These are phyloP conservation scores for Prinia subflava DNA, from an alignment of 2,113 vertebrate genomes.

Conservation along the genomic window DNA sequence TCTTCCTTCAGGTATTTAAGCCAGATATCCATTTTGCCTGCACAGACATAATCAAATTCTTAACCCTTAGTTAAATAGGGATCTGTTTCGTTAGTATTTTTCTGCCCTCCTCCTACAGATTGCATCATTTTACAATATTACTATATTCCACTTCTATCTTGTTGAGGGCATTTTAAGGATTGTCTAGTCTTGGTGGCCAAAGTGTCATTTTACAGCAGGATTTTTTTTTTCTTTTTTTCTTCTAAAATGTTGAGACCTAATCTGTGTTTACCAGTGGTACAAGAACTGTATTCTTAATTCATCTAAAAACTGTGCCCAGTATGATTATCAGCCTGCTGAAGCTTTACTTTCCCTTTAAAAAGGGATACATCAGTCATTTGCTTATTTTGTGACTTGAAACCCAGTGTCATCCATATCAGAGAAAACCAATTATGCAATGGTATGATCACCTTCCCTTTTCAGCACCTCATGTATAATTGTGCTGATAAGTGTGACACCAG, in stretches of 20 bases:
- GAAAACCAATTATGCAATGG: neutral
- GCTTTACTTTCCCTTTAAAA: neutral
- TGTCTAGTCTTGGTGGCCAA: neutral
- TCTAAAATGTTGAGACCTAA: neutral
- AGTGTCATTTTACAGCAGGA: neutral
- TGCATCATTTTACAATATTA: neutral
- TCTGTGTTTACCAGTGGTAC: neutral
- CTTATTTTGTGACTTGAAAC: neutral
- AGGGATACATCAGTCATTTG: neutral
- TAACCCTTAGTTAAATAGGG: neutral
- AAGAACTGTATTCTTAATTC: neutral
- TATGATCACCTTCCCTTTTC: neutral
- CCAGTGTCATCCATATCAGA: neutral
- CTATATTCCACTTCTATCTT: neutral
- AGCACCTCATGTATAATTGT: slow-evolving; percentile 7
- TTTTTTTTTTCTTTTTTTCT: neutral
- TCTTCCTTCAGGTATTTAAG: neutral
- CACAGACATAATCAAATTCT: neutral
- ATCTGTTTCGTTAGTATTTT: neutral
- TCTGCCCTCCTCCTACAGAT: neutral
- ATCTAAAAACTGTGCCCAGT: neutral
- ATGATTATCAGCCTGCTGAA: neutral
- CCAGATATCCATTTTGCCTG: neutral
- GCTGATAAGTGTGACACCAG: neutral
- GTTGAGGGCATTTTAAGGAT: neutral